Percentiles rank a stretch among this genome's conserved stretches.
phyloP scores from a whole-genome alignment of 2,113 vertebrate species.

The Oreochromis niloticus region DNA sequence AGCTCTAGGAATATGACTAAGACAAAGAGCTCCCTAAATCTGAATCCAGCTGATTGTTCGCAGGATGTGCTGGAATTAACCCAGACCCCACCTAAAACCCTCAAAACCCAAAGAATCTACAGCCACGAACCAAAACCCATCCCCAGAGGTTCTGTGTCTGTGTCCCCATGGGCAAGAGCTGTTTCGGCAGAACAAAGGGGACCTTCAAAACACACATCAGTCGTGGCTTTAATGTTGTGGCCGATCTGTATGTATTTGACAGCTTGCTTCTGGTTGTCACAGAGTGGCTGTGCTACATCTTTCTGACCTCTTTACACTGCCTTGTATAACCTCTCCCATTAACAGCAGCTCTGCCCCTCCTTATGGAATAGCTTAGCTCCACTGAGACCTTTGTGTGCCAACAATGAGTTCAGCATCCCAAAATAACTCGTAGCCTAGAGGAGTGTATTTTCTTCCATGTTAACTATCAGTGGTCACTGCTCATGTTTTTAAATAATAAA shows the following conservation, averaged over 20 bases:
- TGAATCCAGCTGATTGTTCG: background rate
- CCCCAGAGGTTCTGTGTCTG: background rate
- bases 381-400: slow-evolving; percentile 18
- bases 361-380: slow-evolving; percentile 51
- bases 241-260: background rate
- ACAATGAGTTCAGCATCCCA: slow-evolving; percentile 30
- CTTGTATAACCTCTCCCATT: slow-evolving; percentile 32
- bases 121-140: background rate
- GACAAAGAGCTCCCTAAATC: background rate
- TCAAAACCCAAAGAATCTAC: background rate
- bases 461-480: background rate
- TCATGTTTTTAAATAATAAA: background rate
- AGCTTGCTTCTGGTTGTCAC: background rate
- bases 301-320: slow-evolving; percentile 17
- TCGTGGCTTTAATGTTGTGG: background rate
- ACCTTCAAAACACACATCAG: background rate
- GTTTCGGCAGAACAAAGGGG: background rate
- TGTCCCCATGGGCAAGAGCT: accelerated
- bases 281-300: slow-evolving; percentile 5
- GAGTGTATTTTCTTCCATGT: background rate
- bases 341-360: slow-evolving; percentile 18
- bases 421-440: slow-evolving; percentile 26
- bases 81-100: background rate
- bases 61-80: background rate
- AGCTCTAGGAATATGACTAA: background rate